These are phyloP conservation scores for Ornithoptera alexandrae DNA, from an alignment of 2,888 invertebrate genomes.

Conservation along the genomic window DNA sequence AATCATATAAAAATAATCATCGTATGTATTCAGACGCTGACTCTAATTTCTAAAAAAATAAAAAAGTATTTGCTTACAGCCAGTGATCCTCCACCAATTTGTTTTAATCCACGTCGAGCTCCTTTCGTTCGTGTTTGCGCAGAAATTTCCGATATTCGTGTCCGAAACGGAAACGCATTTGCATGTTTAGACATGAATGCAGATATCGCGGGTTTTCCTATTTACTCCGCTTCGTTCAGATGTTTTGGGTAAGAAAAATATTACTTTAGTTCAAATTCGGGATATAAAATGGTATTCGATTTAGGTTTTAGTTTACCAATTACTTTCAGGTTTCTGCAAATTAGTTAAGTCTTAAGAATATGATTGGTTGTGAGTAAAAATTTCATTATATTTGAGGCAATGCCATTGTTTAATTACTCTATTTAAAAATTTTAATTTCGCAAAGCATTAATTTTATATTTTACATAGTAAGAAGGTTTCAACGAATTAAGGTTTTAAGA, in stretches of 20 bases:
- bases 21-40: not conserved
- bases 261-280: not conserved
- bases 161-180: conserved; percentile 88
- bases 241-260: conserved; percentile 66
- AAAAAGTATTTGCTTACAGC: conserved; percentile 67
- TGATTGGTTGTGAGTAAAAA: no score
- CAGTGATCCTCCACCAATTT: conserved; percentile 86
- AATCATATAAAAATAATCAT: not conserved
- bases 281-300: no score
- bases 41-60: not conserved
- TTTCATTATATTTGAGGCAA: no score
- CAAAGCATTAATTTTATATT: no score
- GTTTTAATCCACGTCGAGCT: conserved; percentile 85
- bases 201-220: conserved; percentile 78
- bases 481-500: no score
- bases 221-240: conserved; percentile 79
- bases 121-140: conserved; percentile 85
- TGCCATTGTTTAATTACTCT: no score
- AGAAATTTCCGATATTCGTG: conserved; percentile 88
- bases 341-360: no score
- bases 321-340: no score
- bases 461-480: no score
- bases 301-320: no score
- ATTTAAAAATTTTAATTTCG: no score
- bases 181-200: conserved; percentile 88